Evolutionary conservation across 2,888 invertebrate genomes (phyloP), one percentile per base, ranked within the genome.

Genomic region (Orchestes rusci): DNA sequence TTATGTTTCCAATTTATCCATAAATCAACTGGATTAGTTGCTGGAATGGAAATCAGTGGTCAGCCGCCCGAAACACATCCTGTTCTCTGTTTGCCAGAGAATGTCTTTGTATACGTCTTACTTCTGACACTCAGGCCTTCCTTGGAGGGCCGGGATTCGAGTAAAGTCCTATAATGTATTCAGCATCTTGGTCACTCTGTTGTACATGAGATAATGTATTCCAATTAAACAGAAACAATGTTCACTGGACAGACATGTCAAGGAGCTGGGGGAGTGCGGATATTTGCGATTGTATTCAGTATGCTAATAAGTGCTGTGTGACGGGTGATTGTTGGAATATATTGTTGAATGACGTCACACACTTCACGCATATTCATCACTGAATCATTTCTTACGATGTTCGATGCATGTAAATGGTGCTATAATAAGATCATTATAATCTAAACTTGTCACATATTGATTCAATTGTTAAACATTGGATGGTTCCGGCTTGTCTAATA

Each of bases 161-260:
- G 57, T 51, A 58, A 57, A 59, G 56, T 59, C 59, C 53, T 47
- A 51, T 57, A 57, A 59, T 57, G 59, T 59, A 57, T 59, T 57
- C 58, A 51, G 59, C 56, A 58, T 58, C 59, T 59, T 58, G 59
- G 59, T 56, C 59, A 59, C 56, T 59, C 53, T 54, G 53, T 57
- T 59, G 59, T 57, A 56, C 56, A 57, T 58, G 59, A 57, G 57
- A 58, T 58, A 58, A 59, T 59, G 57, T 59, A 59, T 57, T 59
- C 59, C 57, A 58, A 58, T 59, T 59, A 58, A 57, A 55, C 45
- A 50, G 48, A 56, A 55, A 58, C 57, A 58, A 56, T 58, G 57
- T 58, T 58, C 54, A 54, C 54, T 55, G 54, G 47, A 48, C 47
- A 47, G 51, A 51, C 51, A 49, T 51, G 46, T 51, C 49, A 43